These are phyloP conservation scores for Peromyscus leucopus DNA, from an alignment of 2,113 vertebrate genomes.

Conservation along the genomic window DNA sequence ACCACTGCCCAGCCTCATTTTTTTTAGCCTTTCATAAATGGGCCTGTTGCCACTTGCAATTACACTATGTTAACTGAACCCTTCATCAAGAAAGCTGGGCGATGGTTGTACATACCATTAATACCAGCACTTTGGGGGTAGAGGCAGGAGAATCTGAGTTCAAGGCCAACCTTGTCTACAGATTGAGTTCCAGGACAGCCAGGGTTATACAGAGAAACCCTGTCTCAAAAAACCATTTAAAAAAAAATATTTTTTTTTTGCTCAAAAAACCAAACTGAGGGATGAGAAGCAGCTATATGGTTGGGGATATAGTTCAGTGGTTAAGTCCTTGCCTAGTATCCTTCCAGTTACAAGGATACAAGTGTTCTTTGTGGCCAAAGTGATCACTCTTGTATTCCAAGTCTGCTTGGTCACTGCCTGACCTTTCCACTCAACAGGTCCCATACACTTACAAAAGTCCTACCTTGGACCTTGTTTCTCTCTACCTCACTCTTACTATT, in stretches of 20 bases:
- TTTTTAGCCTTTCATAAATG: constrained; percentile 16
- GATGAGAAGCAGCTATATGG: background rate
- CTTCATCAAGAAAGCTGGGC: background rate
- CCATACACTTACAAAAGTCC: background rate
- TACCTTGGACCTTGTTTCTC: background rate
- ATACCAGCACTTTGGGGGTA: background rate
- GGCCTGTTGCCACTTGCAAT: background rate
- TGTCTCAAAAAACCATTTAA: background rate
- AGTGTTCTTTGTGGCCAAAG: background rate
- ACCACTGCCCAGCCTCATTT: too few relatives aligned
- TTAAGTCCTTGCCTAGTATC: background rate
- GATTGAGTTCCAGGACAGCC: background rate
- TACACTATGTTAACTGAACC: background rate
- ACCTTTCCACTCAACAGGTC: background rate
- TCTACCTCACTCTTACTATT: background rate
- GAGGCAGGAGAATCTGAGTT: background rate
- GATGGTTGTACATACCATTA: background rate
- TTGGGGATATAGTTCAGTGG: background rate
- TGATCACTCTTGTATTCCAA: background rate
- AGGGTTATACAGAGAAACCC: background rate
- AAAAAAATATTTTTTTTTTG: background rate
- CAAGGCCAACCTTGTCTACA: background rate
- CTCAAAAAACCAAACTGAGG: background rate
- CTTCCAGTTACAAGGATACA: background rate
- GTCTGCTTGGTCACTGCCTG: background rate